A percentile compares a stretch with the other conserved stretches of the same genome.
phyloP scores from a whole-genome alignment of 1,140 invertebrate species.

The Caenorhabditis briggsae region DNA sequence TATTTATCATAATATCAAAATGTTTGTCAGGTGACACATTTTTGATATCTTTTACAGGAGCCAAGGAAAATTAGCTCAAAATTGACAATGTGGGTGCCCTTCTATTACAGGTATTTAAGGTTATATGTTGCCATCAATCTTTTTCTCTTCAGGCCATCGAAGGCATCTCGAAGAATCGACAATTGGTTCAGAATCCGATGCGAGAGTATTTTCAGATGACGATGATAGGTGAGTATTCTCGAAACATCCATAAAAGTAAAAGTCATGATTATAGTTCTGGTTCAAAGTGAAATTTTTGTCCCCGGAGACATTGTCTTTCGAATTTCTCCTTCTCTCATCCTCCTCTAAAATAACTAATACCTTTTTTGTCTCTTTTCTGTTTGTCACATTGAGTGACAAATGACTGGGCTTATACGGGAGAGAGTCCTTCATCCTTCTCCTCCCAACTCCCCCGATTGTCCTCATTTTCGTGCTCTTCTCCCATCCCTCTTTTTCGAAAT shows the following conservation, averaged over 20 bases:
- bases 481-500: neutral
- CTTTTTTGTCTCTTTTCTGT: slow-evolving; percentile 58
- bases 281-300: no score
- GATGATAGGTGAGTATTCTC: slow-evolving; percentile 66
- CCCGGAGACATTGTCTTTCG: neutral
- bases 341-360: slow-evolving; percentile 41
- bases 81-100: no score
- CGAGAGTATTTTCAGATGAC: slow-evolving; percentile 75
- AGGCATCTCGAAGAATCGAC: slow-evolving; percentile 75
- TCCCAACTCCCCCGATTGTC: neutral
- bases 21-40: no score
- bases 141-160: slow-evolving; percentile 70
- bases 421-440: slow-evolving; percentile 20
- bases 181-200: slow-evolving; percentile 74
- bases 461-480: neutral
- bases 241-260: no score
- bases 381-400: slow-evolving; percentile 50
- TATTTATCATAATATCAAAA: no score
- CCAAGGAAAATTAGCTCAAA: no score
- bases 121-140: neutral
- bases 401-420: slow-evolving; percentile 47
- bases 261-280: no score
- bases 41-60: no score
- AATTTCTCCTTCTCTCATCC: neutral
- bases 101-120: neutral